Percentiles rank a stretch among this genome's conserved stretches.
phyloP scores from a whole-genome alignment of 2,888 invertebrate species.

The Drosophila parthenogenetica region DNA sequence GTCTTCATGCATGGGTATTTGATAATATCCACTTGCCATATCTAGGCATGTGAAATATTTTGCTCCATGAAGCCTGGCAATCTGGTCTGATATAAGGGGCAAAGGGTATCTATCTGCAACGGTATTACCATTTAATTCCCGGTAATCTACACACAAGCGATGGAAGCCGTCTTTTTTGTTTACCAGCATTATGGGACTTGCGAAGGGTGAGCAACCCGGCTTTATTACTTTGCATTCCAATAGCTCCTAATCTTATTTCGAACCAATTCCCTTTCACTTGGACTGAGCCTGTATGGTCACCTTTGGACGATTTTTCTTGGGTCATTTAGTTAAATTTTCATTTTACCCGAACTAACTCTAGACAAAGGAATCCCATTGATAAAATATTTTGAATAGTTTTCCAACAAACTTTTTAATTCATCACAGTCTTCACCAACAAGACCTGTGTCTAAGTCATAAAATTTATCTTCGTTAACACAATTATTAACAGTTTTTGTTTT shows the following conservation, averaged over 20 bases:
- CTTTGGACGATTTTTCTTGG: conserved; percentile 24
- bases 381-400: conserved; percentile 18
- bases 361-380: conserved; percentile 5
- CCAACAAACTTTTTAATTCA: background rate
- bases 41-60: background rate
- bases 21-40: too few relatives aligned
- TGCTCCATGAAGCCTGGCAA: conserved; percentile 13
- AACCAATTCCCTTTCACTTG: conserved; percentile 8
- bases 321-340: conserved; percentile 20
- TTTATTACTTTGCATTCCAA: conserved; percentile 7
- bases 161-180: conserved; percentile 6
- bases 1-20: too few relatives aligned
- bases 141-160: conserved; percentile 15
- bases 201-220: too few relatives aligned
- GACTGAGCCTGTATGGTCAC: conserved; percentile 18
- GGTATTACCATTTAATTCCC: conserved; percentile 17
- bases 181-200: background rate
- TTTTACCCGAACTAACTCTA: conserved; percentile 11
- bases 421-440: conserved; percentile 15
- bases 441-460: conserved; percentile 20
- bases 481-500: conserved; percentile 20
- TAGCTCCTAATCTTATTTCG: conserved; percentile 14
- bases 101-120: conserved; percentile 17
- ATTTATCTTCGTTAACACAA: conserved; percentile 25
- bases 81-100: conserved; percentile 15